Conservation (phyloP, 2,888 invertebrate genomes). For the Apotomis capreana region DNA sequence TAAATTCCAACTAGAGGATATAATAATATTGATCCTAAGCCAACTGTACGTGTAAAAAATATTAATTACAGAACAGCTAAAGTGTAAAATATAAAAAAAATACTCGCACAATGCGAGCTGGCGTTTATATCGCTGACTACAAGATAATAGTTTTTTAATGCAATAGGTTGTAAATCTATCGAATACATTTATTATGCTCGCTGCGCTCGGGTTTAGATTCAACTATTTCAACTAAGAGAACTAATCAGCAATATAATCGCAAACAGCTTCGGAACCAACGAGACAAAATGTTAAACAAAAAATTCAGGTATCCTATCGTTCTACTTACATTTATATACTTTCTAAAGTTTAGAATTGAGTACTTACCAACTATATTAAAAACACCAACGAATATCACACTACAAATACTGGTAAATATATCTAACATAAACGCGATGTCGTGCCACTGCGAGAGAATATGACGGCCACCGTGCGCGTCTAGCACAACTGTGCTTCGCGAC, state of each 20-base stretch:
- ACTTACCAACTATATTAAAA: not conserved
- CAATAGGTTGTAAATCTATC: too few species aligned
- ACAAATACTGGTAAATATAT: constrained; percentile 20
- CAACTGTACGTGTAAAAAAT: constrained; percentile 17
- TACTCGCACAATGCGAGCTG: not conserved
- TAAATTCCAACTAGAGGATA: too few species aligned
- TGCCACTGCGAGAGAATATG: not conserved
- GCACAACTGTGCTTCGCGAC: too few species aligned
- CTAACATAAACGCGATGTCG: not conserved
- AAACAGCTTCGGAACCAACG: too few species aligned
- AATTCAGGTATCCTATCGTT: too few species aligned
- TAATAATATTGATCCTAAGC: not conserved
- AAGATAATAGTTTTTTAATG: too few species aligned
- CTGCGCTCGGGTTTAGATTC: too few species aligned
- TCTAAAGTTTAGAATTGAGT: not conserved
- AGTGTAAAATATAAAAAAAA: not conserved
- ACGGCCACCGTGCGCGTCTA: not conserved
- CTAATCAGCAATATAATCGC: too few species aligned
- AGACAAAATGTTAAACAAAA: too few species aligned
- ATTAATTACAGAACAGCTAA: constrained; percentile 10
- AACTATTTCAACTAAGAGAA: too few species aligned
- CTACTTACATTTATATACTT: not conserved
- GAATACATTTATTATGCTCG: too few species aligned
- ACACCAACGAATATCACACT: not conserved
- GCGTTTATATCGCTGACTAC: not conserved